phyloP scores from a whole-genome alignment of 2,113 vertebrate genomes.

The Taxidea taxus region DNA sequence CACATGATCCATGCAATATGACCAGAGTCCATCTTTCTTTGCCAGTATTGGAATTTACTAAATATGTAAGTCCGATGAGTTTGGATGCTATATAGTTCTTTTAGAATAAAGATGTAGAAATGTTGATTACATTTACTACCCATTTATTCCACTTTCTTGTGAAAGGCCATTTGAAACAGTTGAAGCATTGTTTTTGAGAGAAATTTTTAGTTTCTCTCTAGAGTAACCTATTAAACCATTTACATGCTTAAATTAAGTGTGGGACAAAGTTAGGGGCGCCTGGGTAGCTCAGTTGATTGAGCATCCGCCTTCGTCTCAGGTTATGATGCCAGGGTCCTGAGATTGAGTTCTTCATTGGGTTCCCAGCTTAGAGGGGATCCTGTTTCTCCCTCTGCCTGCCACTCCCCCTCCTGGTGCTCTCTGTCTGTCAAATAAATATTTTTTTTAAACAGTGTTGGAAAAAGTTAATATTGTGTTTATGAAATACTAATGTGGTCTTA shows the following conservation, averaged over 20 bases:
- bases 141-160: background rate
- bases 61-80: background rate
- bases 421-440: too few relatives aligned
- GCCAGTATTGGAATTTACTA: background rate
- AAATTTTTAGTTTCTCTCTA: constrained; percentile 45
- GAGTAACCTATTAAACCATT: constrained; percentile 1
- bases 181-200: background rate
- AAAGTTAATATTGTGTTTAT: constrained; percentile 24
- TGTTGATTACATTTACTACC: background rate
- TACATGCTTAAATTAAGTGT: constrained; percentile 4
- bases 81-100: background rate
- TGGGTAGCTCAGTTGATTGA: too few relatives aligned
- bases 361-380: too few relatives aligned
- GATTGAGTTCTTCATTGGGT: too few relatives aligned
- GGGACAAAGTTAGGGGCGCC: background rate
- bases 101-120: background rate
- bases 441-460: background rate
- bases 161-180: background rate
- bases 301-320: too few relatives aligned
- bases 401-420: too few relatives aligned
- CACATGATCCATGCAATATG: background rate
- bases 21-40: background rate
- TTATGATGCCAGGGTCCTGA: too few relatives aligned
- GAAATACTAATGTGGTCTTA: background rate
- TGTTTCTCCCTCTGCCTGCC: too few relatives aligned